Evolutionary conservation across 2,797 vertebrate species (phyloP).

Genomic region (Notolabrus celidotus): DNA sequence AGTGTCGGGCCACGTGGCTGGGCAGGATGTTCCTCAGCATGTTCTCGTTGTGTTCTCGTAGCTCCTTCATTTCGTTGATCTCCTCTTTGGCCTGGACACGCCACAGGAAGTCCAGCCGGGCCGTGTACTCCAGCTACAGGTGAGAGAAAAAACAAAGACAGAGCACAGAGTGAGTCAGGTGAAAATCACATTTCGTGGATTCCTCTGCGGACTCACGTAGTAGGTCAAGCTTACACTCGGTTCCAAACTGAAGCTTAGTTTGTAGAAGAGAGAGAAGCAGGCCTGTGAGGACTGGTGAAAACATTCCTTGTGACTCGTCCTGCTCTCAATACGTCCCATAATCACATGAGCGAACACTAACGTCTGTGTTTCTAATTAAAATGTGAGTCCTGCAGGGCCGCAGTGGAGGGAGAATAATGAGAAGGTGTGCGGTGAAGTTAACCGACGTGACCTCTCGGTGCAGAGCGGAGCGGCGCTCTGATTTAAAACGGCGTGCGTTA

Average conservation of each 20-base stretch:
- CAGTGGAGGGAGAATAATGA: constrained; percentile 10
- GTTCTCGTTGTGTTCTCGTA: constrained; percentile 98
- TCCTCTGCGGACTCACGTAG: no score
- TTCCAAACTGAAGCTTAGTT: constrained; percentile 44
- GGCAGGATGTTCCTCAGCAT: constrained; percentile 98
- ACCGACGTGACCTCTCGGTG: neutral
- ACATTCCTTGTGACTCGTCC: constrained; percentile 46
- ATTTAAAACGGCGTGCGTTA: neutral
- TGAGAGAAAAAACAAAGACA: neutral
- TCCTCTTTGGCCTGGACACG: constrained; percentile 98
- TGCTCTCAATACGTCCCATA: constrained; percentile 51
- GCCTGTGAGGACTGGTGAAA: constrained; percentile 9
- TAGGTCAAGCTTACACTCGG: no score
- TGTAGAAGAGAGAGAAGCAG: neutral
- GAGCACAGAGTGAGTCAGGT: neutral
- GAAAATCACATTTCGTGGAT: no score
- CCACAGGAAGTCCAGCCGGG: constrained; percentile 97
- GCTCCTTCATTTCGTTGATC: constrained; percentile 98
- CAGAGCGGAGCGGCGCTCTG: neutral
- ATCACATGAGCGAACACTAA: constrained; percentile 33
- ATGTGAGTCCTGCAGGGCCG: constrained; percentile 1
- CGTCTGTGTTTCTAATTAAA: constrained; percentile 37
- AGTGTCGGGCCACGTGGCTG: constrained; percentile 96
- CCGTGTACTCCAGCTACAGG: constrained; percentile 95
- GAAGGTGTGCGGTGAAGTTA: neutral